Conservation (phyloP, 2,888 invertebrate genomes). For the Platycnemis pennipes region DNA sequence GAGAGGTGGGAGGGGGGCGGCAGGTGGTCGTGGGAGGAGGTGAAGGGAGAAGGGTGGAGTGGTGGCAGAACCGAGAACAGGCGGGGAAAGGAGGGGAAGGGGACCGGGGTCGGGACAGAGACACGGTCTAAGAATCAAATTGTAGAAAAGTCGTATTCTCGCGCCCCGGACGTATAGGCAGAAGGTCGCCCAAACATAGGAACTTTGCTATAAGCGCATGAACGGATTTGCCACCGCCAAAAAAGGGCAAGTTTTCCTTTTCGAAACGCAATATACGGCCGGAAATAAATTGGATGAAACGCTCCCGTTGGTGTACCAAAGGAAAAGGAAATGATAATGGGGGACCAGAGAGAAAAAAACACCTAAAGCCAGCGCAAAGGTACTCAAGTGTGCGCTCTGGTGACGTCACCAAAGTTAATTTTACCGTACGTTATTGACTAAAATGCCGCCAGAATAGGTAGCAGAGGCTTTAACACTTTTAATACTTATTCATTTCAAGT, state of each 20-base stretch:
- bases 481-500: no score
- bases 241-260: not conserved
- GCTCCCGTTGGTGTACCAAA: not conserved
- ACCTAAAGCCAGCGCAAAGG: no score
- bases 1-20: not conserved
- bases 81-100: not conserved
- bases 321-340: not conserved
- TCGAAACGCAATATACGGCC: not conserved
- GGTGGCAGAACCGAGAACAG: no score
- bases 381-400: no score
- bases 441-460: no score
- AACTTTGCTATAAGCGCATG: not conserved
- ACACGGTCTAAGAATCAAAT: not conserved
- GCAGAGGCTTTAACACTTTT: no score
- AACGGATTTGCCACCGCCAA: not conserved
- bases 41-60: not conserved
- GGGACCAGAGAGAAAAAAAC: no score
- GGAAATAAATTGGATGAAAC: not conserved
- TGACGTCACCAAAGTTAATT: no score
- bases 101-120: not conserved
- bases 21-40: not conserved
- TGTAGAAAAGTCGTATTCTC: not conserved
- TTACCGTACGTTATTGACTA: no score
- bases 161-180: not conserved
- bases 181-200: not conserved